Evolutionary conservation across 2,797 vertebrate genomes (phyloP).

Genomic region (Coccyzus lansbergi): DNA sequence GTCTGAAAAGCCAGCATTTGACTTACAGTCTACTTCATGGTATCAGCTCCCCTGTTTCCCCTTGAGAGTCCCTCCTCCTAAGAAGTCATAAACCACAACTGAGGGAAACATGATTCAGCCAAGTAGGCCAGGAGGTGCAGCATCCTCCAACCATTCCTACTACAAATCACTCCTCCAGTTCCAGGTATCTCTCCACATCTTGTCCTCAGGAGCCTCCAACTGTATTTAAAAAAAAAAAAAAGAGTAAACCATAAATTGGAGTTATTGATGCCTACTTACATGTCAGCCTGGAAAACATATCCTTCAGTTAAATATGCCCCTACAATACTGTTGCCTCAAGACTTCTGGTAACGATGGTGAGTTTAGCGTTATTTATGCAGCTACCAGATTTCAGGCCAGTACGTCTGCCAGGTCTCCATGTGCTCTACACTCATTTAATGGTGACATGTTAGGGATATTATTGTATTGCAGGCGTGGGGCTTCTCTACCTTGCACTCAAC

Average conservation of each 20-base stretch:
- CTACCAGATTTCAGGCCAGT: neutral
- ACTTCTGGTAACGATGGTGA: neutral
- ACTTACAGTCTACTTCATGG: neutral
- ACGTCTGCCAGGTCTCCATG: neutral
- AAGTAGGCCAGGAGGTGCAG: neutral
- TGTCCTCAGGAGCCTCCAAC: neutral
- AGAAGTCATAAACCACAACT: neutral
- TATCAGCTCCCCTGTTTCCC: neutral
- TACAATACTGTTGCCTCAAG: accelerated
- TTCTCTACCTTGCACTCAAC: neutral
- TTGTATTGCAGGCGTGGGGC: neutral
- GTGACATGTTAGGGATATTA: neutral
- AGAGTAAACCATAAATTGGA: neutral
- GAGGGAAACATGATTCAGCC: neutral
- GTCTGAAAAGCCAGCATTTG: neutral
- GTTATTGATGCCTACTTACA: accelerated
- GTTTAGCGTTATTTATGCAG: neutral
- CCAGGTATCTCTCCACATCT: neutral
- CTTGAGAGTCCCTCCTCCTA: neutral
- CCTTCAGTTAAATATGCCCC: neutral
- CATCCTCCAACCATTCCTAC: neutral
- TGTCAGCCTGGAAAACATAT: neutral
- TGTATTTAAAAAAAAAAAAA: neutral
- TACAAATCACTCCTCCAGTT: neutral
- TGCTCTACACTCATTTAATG: neutral